Base-by-base conservation (phyloP, 2,113 vertebrate genomes). In the Gorsachius goisagi region DNA sequence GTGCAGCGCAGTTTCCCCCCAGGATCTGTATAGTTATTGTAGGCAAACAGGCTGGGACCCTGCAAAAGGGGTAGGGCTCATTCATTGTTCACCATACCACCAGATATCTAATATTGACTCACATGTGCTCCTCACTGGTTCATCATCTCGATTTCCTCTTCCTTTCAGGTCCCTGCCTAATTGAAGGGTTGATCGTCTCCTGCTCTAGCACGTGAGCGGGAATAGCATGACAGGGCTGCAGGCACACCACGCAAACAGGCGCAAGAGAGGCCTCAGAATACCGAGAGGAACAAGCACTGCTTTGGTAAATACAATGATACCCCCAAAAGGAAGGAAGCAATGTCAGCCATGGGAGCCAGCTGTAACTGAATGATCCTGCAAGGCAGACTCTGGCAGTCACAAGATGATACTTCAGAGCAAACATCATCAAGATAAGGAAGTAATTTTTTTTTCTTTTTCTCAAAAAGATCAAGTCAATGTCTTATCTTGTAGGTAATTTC, bases 401-500 rank as follows among this genome's bases (percentile, higher is more conserved):
- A 69, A 41, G 94, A 82, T 79, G 89, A 92, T 83, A 62, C 89
- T 96, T 94, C 81, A 74, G 58, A 97, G 94, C 80, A 96, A 97
- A 94, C 84, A 85, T 37, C 89, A 93, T 62, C 95, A 76, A 88
- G 92, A 94, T 96, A 97, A 95, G 95, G 84, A 85, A 93, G 41
- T 41, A 23, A 4, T 68, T 49, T 37, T 79, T 45, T 52, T 53
- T 16, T 15, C 41, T 79, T 84, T 81, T 77, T 18, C 81, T 82
- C 66, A 27, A 69, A 88, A 88, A 92, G 89, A 95, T 95, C 96
- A 80, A 94, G 89, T 87, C 81, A 69, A 59, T 28, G 41, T 94
- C 87, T 95, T 97, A 97, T 95, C 92, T 95, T 59, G 77, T 15
- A 92, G 69, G 84, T 92, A 91, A 92, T 96, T 97, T 89, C 83